Conservation (phyloP, 1,140 invertebrate genomes). For the Dysdera silvatica region DNA sequence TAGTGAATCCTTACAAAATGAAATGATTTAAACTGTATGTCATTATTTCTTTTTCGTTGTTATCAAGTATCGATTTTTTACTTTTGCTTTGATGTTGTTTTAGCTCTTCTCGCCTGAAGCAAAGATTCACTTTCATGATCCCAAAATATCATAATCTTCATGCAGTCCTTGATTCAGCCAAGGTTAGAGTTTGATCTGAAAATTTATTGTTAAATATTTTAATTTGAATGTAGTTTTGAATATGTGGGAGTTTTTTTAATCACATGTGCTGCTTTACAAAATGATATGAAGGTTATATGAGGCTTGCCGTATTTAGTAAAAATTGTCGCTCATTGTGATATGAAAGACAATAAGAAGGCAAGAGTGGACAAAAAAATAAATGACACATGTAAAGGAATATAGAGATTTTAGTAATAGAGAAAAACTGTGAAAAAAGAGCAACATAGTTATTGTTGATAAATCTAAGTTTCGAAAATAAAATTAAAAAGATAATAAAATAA, state of each 20-base stretch:
- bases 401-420: no score
- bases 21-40: background rate
- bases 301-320: no score
- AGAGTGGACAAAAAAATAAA: no score
- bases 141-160: conserved; percentile 62
- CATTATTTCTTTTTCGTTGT: background rate
- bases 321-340: no score
- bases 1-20: background rate
- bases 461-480: no score
- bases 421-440: no score
- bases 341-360: no score
- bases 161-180: conserved; percentile 68
- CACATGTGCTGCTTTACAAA: no score
- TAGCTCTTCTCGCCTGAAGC: conserved; percentile 64
- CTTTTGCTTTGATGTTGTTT: conserved; percentile 3
- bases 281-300: no score
- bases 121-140: conserved; percentile 68
- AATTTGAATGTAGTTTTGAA: background rate
- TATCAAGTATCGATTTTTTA: background rate
- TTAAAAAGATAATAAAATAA: no score
- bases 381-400: no score
- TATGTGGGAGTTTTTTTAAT: background rate
- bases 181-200: conserved; percentile 42
- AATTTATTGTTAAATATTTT: background rate
- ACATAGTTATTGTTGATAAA: no score